Conservation (phyloP, 2,113 vertebrate genomes). For the Heloderma charlesbogerti region DNA sequence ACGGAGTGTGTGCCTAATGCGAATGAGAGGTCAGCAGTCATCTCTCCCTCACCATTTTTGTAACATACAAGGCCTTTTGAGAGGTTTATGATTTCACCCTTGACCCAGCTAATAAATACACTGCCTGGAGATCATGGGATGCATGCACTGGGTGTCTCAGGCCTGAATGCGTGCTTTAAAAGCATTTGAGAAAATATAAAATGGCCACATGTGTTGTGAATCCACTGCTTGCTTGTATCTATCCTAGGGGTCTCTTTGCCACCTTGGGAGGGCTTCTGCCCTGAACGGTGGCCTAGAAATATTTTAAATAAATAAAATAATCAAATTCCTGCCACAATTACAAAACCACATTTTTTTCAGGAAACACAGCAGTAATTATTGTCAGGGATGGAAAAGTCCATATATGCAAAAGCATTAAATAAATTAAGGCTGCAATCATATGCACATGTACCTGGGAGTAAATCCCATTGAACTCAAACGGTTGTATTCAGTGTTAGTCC, state of each 20-base stretch:
- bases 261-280: no score
- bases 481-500: no score
- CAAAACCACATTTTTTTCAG: neutral
- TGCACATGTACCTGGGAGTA: neutral
- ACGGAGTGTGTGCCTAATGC: slow-evolving; percentile 17
- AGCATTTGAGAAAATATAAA: neutral
- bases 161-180: neutral
- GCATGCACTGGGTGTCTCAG: neutral
- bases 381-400: neutral
- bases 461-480: neutral
- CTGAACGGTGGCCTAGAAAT: no score
- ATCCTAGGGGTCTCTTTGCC: neutral
- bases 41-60: slow-evolving; percentile 30
- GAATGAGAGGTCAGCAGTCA: slow-evolving; percentile 27
- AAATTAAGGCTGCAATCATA: neutral
- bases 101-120: slow-evolving; percentile 28
- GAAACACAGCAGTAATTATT: neutral
- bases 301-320: neutral
- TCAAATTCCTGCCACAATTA: neutral
- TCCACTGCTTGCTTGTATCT: neutral
- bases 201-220: neutral
- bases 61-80: slow-evolving; percentile 22
- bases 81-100: slow-evolving; percentile 36
- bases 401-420: neutral
- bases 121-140: neutral